These are phyloP conservation scores for Phalacrocorax pelagicus DNA, from an alignment of 2,113 vertebrate genomes.

Conservation along the genomic window DNA sequence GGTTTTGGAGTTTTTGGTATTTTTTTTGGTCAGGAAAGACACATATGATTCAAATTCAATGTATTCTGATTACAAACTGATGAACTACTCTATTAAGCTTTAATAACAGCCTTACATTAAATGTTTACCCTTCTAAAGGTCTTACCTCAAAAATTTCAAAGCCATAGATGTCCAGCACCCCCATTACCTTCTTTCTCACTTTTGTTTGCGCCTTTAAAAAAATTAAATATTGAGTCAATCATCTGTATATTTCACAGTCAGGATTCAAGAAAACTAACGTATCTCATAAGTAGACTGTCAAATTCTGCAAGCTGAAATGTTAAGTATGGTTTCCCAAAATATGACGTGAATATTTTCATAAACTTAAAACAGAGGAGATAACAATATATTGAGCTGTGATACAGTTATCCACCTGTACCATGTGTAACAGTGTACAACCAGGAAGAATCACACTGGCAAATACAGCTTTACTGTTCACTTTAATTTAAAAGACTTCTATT, in stretches of 20 bases:
- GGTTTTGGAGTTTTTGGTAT: too few species aligned
- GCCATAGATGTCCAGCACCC: constrained; percentile 97
- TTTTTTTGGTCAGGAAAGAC: not conserved
- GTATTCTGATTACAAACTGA: not conserved
- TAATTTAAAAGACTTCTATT: not conserved
- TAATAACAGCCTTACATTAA: not conserved
- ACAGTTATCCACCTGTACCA: not conserved
- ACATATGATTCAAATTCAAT: not conserved
- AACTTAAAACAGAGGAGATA: not conserved
- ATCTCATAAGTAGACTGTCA: not conserved
- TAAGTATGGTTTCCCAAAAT: not conserved
- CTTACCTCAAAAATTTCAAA: constrained; percentile 99
- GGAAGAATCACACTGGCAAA: not conserved
- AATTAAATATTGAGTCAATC: not conserved
- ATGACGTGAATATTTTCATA: not conserved
- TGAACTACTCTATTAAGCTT: not conserved
- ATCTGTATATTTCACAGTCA: not conserved
- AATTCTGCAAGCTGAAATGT: not conserved
- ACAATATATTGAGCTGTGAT: not conserved
- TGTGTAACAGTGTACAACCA: not conserved
- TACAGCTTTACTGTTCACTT: not conserved
- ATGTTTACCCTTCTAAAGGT: not conserved
- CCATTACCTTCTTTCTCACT: constrained; percentile 98
- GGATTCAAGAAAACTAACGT: not conserved
- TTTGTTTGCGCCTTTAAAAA: constrained; percentile 87